Percentiles rank a stretch among this genome's conserved stretches.
Conservation (phyloP, 2,888 invertebrate genomes). For the Vannuccia rotundouncinata region DNA sequence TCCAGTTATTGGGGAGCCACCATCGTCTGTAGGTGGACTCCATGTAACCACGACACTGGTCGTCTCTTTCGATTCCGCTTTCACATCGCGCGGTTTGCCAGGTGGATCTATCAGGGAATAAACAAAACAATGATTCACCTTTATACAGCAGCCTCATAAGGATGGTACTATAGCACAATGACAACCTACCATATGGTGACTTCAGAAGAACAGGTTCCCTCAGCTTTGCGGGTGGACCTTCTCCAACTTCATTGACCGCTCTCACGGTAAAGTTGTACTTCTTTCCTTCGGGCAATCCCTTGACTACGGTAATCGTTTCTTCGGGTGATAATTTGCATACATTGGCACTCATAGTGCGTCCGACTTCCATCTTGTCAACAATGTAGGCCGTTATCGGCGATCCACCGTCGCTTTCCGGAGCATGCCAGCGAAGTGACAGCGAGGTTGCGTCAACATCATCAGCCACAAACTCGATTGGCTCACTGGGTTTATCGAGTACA, state of each 20-base stretch:
- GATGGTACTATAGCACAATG: too few species aligned
- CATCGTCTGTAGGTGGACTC: constrained; percentile 51
- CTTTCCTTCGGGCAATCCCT: constrained; percentile 70
- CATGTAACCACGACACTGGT: constrained; percentile 42
- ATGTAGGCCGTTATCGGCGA: constrained; percentile 47
- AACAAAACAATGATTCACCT: too few species aligned
- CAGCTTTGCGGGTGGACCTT: constrained; percentile 73
- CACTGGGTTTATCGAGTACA: constrained; percentile 36
- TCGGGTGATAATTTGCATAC: background rate
- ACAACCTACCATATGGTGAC: constrained; percentile 7
- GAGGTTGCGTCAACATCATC: constrained; percentile 45
- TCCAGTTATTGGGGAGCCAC: constrained; percentile 50
- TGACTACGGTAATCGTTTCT: constrained; percentile 59
- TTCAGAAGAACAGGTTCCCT: constrained; percentile 62
- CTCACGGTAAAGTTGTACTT: constrained; percentile 79
- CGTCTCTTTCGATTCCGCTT: background rate
- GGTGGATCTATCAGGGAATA: too few species aligned
- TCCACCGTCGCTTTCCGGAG: constrained; percentile 54
- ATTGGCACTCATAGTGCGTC: background rate
- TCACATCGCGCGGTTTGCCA: constrained; percentile 41
- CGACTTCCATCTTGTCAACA: constrained; percentile 42
- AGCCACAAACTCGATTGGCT: background rate
- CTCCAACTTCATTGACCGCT: constrained; percentile 76
- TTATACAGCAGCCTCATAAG: too few species aligned
- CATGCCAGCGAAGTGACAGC: constrained; percentile 49